A percentile compares a stretch with the other conserved stretches of the same genome.
Conservation (phyloP, 2,888 invertebrate genomes). For the Unio pictorum region DNA sequence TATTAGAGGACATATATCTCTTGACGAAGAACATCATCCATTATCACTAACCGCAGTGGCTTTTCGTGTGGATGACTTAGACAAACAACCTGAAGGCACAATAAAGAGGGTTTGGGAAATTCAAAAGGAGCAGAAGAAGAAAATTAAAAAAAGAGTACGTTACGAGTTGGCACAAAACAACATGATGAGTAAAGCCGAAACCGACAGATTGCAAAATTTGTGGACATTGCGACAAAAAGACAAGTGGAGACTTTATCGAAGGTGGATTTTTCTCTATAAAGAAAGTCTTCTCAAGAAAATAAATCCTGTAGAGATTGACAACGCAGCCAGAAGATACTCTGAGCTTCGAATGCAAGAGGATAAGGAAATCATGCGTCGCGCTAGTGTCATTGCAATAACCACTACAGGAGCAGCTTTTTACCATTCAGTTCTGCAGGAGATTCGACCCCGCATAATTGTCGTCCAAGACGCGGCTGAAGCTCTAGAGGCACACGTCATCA, state of each 20-base stretch:
- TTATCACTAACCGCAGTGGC: conserved; percentile 17
- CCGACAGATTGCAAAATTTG: conserved; percentile 36
- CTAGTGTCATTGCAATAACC: conserved; percentile 67
- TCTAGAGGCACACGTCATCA: conserved; percentile 85
- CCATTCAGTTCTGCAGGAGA: conserved; percentile 50
- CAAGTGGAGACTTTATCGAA: conserved; percentile 72
- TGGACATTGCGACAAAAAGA: conserved; percentile 53
- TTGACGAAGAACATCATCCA: no score
- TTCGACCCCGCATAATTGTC: conserved; percentile 71
- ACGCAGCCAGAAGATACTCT: conserved; percentile 33
- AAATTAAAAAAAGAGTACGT: conserved; percentile 27
- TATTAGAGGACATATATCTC: no score
- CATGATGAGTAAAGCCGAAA: conserved; percentile 45
- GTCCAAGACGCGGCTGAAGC: conserved; percentile 94
- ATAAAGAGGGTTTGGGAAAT: conserved; percentile 22
- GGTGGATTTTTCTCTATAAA: conserved; percentile 53
- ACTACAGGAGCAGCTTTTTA: conserved; percentile 68
- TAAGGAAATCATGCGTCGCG: conserved; percentile 50
- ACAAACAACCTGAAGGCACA: conserved; percentile 11
- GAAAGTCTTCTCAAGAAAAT: conserved; percentile 19
- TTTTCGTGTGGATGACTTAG: conserved; percentile 19
- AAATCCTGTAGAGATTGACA: conserved; percentile 47
- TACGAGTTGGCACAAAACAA: conserved; percentile 31
- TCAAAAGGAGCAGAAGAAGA: conserved; percentile 26
- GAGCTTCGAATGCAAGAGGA: conserved; percentile 57